Base-by-base conservation (phyloP, 2,797 vertebrate species). In the Enoplosus armatus region DNA sequence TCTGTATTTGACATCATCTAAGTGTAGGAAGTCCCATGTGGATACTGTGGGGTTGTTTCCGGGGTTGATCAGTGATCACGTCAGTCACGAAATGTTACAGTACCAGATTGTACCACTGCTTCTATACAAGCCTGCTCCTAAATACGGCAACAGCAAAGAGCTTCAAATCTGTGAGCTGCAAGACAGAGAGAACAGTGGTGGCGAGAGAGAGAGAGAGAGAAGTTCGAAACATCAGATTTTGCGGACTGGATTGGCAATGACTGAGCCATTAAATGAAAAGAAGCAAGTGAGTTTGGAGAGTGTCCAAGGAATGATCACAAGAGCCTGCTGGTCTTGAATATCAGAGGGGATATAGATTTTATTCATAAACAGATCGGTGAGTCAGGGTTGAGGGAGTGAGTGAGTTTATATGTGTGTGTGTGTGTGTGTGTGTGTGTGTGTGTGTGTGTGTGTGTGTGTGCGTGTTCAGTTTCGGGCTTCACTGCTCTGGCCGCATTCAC, bases 191-290 rank as follows among this genome's bases (percentile, higher is more conserved):
- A 53, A 51, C 33, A 68, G 16, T 62, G 65, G 81, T 35, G 27
- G 68, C 68, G 80, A 87, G 54, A 83, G 62, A 81, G 75, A 75
- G 68, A 66, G 80, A 87, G 54, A 83, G 62, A 81, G 75, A 75
- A 83, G 69, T 79, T 87, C 84, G 91, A 89, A 93, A 92, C 84
- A 92, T 58, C 79, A 86, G 84, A 77, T 90, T n/a, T 43, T 18
- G 15, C 18, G 16, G 41, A 18, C 6, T 18, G 41, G 41, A 43
- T 7, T 93, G 90, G 89, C 91, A 87, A 55, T 33, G 65, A 55
- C 69, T 58, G 39, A 75, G 79, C 85, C 84, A 85, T 88, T 80
- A 88, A 85, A 91, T 74, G n/a, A 81, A 75, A 84, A 73, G n/a
- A 87, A 80, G 22, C 50, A 77, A 70, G 41, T 72, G 58, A 70